These are phyloP conservation scores for Lochmaea crataegi DNA, from an alignment of 2,888 invertebrate genomes.

Conservation along the genomic window DNA sequence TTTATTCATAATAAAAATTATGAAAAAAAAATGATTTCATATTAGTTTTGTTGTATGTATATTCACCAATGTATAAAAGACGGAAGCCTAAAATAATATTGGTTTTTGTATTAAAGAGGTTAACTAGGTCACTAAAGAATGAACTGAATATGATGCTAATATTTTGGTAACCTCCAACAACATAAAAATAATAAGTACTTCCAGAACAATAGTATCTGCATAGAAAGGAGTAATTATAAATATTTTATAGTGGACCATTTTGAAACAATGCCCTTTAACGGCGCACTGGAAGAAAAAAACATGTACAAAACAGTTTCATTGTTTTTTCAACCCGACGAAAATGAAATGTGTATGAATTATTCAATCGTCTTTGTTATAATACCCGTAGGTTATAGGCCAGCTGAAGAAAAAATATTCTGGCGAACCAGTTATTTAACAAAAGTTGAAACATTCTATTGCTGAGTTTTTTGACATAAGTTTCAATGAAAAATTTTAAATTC, in stretches of 20 bases:
- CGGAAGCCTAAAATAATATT: no score
- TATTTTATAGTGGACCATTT: conserved; percentile 51
- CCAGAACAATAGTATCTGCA: conserved; percentile 46
- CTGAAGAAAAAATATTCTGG: background rate
- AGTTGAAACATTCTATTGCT: background rate
- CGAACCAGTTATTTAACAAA: background rate
- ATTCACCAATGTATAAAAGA: no score
- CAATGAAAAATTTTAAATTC: no score
- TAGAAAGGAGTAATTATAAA: conserved; percentile 46
- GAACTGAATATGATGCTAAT: conserved; percentile 4
- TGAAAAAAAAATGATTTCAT: no score
- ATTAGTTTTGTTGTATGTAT: no score
- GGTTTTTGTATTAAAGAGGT: no score
- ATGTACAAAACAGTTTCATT: conserved; percentile 51
- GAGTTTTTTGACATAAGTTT: no score
- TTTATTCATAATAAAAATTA: no score
- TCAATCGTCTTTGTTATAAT: conserved; percentile 50
- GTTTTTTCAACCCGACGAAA: conserved; percentile 53
- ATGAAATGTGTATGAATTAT: conserved; percentile 51
- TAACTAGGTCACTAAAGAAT: background rate
- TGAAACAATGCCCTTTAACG: conserved; percentile 52
- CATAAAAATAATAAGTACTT: conserved; percentile 30
- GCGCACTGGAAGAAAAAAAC: conserved; percentile 46
- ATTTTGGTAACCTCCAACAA: conserved; percentile 6
- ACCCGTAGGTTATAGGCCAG: background rate